Evolutionary conservation across 2,888 invertebrate species (phyloP).

Genomic region (Priocnemis perturbator): DNA sequence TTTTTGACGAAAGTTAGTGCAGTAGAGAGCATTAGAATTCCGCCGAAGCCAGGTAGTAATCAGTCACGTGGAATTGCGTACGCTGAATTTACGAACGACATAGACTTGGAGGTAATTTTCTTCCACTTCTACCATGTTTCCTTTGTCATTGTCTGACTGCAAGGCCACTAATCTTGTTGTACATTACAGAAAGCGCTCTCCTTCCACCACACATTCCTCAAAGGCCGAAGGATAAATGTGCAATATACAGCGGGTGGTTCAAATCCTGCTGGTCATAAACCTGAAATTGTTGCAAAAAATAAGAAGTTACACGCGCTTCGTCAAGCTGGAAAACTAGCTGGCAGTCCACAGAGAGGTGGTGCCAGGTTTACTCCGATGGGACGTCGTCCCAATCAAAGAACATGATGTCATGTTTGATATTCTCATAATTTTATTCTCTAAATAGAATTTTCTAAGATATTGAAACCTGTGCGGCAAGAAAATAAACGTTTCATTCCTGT

Average conservation of each 20-base stretch:
- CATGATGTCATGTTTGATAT: constrained; percentile 25
- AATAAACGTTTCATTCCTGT: no score
- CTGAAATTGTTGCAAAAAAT: constrained; percentile 72
- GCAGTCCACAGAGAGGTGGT: constrained; percentile 65
- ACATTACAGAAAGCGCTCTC: constrained; percentile 75
- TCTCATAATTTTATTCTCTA: no score
- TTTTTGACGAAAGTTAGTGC: constrained; percentile 73
- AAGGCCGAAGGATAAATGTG: constrained; percentile 74
- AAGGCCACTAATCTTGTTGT: constrained; percentile 9
- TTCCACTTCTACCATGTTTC: not conserved
- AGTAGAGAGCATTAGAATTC: constrained; percentile 72
- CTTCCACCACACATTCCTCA: constrained; percentile 72
- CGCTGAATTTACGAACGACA: constrained; percentile 73
- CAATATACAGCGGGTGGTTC: constrained; percentile 72
- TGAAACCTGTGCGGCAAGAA: no score
- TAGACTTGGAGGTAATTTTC: constrained; percentile 72
- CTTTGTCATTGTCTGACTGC: constrained; percentile 1
- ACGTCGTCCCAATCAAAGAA: constrained; percentile 21
- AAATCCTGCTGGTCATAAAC: constrained; percentile 65
- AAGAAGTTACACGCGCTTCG: constrained; percentile 74
- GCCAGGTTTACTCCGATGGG: constrained; percentile 19
- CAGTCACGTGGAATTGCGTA: constrained; percentile 75
- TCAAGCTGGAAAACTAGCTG: constrained; percentile 71
- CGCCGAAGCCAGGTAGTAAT: constrained; percentile 63
- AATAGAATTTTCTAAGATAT: constrained; percentile 19